phyloP scores from a whole-genome alignment of 2,888 invertebrate species.

The Drosophila kanekoi region DNA sequence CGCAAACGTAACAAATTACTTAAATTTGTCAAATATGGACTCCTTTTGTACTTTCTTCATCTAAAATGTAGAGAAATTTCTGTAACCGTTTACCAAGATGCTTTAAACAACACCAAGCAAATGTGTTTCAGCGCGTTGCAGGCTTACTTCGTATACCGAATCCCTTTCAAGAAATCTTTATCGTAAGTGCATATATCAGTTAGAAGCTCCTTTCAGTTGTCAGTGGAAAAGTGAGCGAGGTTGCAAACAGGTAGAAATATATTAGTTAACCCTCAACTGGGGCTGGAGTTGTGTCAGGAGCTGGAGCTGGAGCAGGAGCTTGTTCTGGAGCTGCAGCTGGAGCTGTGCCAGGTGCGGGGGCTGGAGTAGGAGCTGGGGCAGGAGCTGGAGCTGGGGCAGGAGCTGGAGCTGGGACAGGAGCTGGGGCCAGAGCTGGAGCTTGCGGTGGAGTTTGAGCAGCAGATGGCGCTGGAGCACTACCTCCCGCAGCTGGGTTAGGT shows the following conservation, averaged over 20 bases:
- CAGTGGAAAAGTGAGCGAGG: no score
- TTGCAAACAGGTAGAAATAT: no score
- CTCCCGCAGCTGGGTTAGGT: constrained; percentile 8
- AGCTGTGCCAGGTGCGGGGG: constrained; percentile 4
- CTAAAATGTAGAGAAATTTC: no score
- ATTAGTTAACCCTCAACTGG: not conserved
- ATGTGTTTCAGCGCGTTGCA: no score
- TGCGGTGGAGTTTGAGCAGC: constrained; percentile 7
- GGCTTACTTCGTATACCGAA: no score
- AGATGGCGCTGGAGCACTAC: constrained; percentile 1
- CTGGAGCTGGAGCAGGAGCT: no score
- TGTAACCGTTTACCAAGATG: no score
- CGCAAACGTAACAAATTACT: no score
- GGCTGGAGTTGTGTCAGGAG: constrained; percentile 16
- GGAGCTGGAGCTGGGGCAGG: constrained; percentile 21
- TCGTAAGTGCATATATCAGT: not conserved
- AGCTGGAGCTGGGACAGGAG: constrained; percentile 1
- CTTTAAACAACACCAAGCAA: no score
- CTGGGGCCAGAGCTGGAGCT: constrained; percentile 21
- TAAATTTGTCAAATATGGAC: no score
- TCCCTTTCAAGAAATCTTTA: constrained; percentile 26
- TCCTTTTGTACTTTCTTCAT: no score
- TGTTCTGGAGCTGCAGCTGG: not conserved
- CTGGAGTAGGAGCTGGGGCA: constrained; percentile 4
- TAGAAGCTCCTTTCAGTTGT: not conserved